Evolutionary conservation across 2,113 vertebrate genomes (phyloP).

Genomic region (Onychostruthus taczanowskii): DNA sequence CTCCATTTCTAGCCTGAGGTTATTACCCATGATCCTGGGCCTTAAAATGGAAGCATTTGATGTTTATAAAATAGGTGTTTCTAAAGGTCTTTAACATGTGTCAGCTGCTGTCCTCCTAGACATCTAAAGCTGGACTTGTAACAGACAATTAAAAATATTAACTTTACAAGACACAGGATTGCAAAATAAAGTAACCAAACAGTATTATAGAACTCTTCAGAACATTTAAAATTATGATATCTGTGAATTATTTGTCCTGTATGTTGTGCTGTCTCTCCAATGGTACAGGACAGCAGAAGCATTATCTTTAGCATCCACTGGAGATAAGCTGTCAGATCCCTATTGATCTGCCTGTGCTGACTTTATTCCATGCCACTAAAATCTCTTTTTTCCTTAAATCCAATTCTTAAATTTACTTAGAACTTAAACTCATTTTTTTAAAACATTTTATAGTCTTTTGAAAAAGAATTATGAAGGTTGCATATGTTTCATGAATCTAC

Average conservation of each 20-base stretch:
- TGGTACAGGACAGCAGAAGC: background rate
- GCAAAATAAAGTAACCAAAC: background rate
- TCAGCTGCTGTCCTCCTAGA: background rate
- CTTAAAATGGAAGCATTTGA: conserved; percentile 10
- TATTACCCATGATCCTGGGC: background rate
- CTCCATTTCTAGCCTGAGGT: background rate
- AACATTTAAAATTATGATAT: background rate
- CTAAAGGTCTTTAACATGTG: background rate
- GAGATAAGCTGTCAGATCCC: background rate
- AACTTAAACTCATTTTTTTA: background rate
- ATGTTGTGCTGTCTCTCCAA: background rate
- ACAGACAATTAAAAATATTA: background rate
- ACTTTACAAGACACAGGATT: background rate
- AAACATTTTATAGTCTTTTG: background rate
- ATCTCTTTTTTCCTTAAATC: background rate
- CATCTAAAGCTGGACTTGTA: background rate
- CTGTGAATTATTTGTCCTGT: background rate
- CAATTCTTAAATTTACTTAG: background rate
- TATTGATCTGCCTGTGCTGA: background rate
- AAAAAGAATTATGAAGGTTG: background rate
- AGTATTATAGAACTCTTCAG: background rate
- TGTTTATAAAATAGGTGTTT: background rate
- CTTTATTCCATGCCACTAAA: background rate
- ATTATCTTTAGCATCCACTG: background rate
- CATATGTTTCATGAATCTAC: background rate